These are phyloP conservation scores for Orussus abietinus DNA, from an alignment of 1,140 invertebrate genomes.

Conservation along the genomic window DNA sequence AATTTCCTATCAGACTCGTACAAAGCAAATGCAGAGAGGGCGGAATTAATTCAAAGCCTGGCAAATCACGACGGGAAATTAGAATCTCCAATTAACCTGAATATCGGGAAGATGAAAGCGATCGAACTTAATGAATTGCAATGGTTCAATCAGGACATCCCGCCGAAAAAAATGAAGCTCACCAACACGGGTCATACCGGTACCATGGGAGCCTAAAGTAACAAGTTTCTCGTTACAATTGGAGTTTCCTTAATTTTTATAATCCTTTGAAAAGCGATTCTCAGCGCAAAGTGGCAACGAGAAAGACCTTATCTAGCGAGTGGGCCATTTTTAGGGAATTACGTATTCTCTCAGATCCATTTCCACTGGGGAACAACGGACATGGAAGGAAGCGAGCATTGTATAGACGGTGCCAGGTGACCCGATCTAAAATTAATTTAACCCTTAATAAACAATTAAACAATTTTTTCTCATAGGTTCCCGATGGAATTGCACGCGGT, in stretches of 20 bases:
- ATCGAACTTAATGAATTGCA: conserved; percentile 49
- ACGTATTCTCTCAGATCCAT: conserved; percentile 71
- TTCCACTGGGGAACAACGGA: conserved; percentile 77
- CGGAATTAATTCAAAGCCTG: conserved; percentile 15
- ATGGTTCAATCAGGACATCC: conserved; percentile 55
- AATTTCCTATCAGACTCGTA: not conserved
- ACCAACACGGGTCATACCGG: conserved; percentile 60
- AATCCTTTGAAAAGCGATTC: conserved; percentile 43
- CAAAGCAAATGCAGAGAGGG: conserved; percentile 10
- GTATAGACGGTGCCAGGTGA: conserved; percentile 60
- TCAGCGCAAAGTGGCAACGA: conserved; percentile 57
- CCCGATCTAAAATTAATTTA: too few species aligned
- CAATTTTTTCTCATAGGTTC: conserved; percentile 9
- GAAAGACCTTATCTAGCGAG: conserved; percentile 56
- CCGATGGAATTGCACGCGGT: not conserved
- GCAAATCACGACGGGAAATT: conserved; percentile 14
- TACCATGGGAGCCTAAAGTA: conserved; percentile 26
- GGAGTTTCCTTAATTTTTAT: conserved; percentile 4
- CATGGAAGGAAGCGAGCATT: conserved; percentile 74
- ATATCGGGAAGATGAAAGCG: conserved; percentile 48
- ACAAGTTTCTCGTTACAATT: not conserved
- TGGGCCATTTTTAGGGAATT: conserved; percentile 62
- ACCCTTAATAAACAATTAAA: too few species aligned
- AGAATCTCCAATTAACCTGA: conserved; percentile 57
- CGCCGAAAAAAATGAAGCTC: conserved; percentile 58